Conservation (phyloP, 1,140 invertebrate genomes). For the Eriosoma lanigerum region DNA sequence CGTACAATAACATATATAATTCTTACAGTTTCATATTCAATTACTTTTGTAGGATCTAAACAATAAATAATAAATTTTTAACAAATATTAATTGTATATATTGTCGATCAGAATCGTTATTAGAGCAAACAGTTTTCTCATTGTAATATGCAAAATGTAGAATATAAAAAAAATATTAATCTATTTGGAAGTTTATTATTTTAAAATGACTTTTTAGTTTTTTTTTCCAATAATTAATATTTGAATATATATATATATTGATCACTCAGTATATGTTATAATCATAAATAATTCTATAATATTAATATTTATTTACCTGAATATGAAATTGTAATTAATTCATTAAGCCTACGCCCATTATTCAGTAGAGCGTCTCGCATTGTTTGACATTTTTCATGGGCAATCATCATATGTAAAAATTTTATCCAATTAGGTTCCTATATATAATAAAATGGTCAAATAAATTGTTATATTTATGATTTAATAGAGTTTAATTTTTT, state of each 20-base stretch:
- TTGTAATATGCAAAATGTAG: too few species aligned
- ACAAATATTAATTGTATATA: not conserved
- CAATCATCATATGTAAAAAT: slow-evolving; percentile 80
- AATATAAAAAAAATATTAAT: too few species aligned
- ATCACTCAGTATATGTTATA: too few species aligned
- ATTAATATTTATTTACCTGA: slow-evolving; percentile 57
- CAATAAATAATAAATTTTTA: not conserved
- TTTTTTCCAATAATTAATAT: too few species aligned
- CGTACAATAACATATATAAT: slow-evolving; percentile 80
- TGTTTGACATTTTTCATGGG: slow-evolving; percentile 72
- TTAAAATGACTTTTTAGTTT: too few species aligned
- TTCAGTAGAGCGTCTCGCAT: slow-evolving; percentile 79
- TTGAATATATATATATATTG: too few species aligned
- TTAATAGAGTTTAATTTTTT: too few species aligned
- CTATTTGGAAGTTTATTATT: too few species aligned
- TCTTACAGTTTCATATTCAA: slow-evolving; percentile 43
- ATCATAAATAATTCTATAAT: not conserved
- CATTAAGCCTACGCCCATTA: slow-evolving; percentile 56
- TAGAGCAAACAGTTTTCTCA: too few species aligned
- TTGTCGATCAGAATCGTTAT: too few species aligned
- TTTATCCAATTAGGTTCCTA: slow-evolving; percentile 81
- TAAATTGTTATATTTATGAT: not conserved
- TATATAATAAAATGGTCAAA: slow-evolving; percentile 50
- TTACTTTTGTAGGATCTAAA: slow-evolving; percentile 40
- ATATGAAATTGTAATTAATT: slow-evolving; percentile 35